Base-by-base conservation (phyloP, 1,140 invertebrate genomes). In the Hyles euphorbiae region DNA sequence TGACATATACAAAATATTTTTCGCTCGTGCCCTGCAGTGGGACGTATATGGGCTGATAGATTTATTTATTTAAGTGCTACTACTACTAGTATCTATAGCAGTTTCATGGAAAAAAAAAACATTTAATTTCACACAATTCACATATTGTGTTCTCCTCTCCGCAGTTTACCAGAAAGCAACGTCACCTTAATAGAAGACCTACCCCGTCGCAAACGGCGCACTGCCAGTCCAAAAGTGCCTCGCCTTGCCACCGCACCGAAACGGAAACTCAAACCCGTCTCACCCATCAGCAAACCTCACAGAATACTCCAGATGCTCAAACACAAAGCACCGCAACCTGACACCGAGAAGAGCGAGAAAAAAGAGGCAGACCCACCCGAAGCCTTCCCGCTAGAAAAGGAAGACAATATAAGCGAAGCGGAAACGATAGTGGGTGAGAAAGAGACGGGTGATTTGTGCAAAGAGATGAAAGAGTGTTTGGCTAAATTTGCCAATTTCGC, bases 361-460 rank as follows among this genome's bases (percentile, higher is more conserved):
- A 9, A 36, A 0, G 83, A 85, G 64, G 83, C 56, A 0, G 78
- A 84, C 47, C 81, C 83, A 0, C 85, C 86, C 0, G 83, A 88
- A 65, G 81, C 83, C 0, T 87, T 86, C 60, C 76, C 79, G 0
- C 40, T 84, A 56, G 76, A 85, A 6, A 78, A 70, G 53, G 78
- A 81, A 52, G 81, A 87, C 34, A 80, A 80, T 51, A 52, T 80
- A 1, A 84, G 80, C 47, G 83, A 88, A 47, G 72, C 83, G 0
- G 86, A 88, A 51, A 88, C 85, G 0, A 78, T 88, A 34, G 85
- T 88, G 3, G 83, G 79, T 0, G 82, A 88, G 34, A 84, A 79
- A 34, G 82, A 84, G 32, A 59, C 68, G 4, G 69, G 57, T 0
- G 81, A 85, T 46, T 58, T 85, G 8, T 81, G 78, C 50, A 84